Conservation (phyloP, 2,113 vertebrate species). For the Trichechus manatus region DNA sequence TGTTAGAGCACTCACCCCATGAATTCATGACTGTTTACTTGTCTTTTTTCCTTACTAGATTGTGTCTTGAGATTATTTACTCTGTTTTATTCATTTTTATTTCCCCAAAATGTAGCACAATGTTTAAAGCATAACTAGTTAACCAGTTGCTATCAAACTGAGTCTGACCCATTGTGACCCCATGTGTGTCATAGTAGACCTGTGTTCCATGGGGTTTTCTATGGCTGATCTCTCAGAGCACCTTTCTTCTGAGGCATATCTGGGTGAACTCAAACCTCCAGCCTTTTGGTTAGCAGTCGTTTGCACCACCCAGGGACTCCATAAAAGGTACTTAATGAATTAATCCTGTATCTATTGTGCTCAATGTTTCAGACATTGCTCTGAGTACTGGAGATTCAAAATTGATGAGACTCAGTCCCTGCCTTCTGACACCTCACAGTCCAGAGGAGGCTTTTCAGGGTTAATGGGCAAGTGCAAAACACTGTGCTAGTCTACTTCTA, state of each 20-base stretch:
- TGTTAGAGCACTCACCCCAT: not conserved
- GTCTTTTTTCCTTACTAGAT: not conserved
- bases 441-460: fast-evolving
- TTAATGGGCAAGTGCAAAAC: not conserved
- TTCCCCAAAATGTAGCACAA: not conserved
- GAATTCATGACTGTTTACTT: not conserved
- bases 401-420: not conserved
- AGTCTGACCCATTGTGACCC: not conserved
- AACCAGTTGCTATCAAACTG: not conserved
- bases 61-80: not conserved
- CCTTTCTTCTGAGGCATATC: not conserved
- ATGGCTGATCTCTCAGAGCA: not conserved
- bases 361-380: not conserved
- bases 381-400: not conserved
- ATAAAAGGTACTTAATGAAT: not conserved
- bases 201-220: not conserved
- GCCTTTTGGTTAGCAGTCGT: not conserved
- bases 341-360: not conserved
- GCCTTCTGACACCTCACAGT: not conserved
- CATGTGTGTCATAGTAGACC: not conserved
- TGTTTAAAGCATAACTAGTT: not conserved
- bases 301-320: not conserved
- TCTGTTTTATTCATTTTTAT: not conserved
- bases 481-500: too few relatives aligned
- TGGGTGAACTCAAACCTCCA: not conserved